These are phyloP conservation scores for Ciconia stormi DNA, from an alignment of 2,113 vertebrate species.

Conservation along the genomic window DNA sequence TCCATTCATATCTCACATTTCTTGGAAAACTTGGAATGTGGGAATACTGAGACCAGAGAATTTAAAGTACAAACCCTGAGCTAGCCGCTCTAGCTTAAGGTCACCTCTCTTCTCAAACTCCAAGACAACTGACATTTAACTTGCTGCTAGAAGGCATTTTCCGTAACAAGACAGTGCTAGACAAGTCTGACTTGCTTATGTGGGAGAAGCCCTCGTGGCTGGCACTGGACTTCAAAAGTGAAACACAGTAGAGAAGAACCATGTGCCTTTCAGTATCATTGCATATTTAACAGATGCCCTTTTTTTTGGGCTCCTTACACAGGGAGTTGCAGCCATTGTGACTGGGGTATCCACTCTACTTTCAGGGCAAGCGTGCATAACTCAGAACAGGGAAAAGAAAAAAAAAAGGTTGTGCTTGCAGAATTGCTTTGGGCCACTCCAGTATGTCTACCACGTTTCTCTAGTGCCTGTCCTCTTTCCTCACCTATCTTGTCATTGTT, in stretches of 20 bases:
- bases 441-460: not conserved
- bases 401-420: not conserved
- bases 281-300: not conserved
- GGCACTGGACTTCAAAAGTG: not conserved
- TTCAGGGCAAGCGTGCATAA: not conserved
- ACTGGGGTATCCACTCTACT: not conserved
- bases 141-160: not conserved
- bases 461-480: not conserved
- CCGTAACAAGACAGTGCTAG: not conserved
- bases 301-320: not conserved
- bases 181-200: not conserved
- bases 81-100: not conserved
- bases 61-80: not conserved
- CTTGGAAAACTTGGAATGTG: not conserved
- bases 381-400: rapidly evolving
- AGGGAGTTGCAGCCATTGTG: not conserved
- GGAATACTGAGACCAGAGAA: not conserved
- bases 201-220: not conserved
- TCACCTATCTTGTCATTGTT: not conserved
- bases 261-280: not conserved
- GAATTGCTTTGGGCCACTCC: not conserved
- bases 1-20: not conserved
- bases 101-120: not conserved
- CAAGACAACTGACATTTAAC: not conserved
- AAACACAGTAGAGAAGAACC: not conserved